Evolutionary conservation across 2,113 vertebrate species (phyloP).

Genomic region (Pardalotus punctatus): DNA sequence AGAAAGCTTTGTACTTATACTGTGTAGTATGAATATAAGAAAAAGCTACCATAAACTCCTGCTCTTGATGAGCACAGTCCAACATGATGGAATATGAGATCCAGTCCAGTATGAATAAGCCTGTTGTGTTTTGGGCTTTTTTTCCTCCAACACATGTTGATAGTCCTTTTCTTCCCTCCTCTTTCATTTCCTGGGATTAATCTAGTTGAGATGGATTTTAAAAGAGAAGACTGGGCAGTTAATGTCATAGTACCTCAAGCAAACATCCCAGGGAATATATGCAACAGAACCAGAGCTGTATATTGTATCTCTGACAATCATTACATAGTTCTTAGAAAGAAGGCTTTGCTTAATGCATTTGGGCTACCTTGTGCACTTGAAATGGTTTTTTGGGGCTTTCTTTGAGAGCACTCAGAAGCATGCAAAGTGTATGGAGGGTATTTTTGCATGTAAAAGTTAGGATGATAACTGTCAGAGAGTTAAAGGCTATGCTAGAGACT

Average conservation of each 20-base stretch:
- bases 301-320: neutral
- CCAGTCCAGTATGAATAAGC: neutral
- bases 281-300: neutral
- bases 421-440: neutral
- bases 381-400: neutral
- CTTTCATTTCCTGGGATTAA: neutral
- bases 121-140: neutral
- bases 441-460: neutral
- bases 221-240: neutral
- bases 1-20: neutral
- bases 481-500: neutral
- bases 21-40: neutral
- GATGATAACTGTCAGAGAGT: neutral
- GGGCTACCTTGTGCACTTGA: neutral
- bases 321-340: neutral
- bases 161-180: neutral
- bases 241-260: neutral
- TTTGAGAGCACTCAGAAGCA: neutral
- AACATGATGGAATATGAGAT: constrained; percentile 11
- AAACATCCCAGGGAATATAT: neutral
- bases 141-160: neutral
- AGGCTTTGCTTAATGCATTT: neutral
- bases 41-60: neutral
- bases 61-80: neutral
- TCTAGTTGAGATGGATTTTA: neutral